Percentiles rank a stretch among this genome's conserved stretches.
These are phyloP conservation scores for Plecotus auritus DNA, from an alignment of 2,113 vertebrate genomes.

Conservation along the genomic window DNA sequence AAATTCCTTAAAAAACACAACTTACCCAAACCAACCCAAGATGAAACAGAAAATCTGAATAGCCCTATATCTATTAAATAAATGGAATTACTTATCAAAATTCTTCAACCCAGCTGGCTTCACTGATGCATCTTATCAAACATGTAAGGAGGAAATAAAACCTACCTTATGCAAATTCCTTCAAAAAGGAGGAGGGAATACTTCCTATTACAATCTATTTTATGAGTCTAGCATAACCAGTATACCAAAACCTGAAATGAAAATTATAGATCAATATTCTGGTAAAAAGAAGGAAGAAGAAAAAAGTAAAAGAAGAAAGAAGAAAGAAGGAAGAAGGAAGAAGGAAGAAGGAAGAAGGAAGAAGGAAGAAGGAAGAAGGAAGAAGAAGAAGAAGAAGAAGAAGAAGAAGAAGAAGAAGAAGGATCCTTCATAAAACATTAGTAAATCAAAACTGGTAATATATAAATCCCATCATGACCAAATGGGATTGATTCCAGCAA, in stretches of 20 bases:
- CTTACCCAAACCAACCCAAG: not conserved
- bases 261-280: not conserved
- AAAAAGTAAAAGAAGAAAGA: not conserved
- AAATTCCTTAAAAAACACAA: slow-evolving; percentile 15
- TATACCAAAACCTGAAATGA: not conserved
- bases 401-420: not conserved
- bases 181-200: not conserved
- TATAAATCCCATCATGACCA: not conserved
- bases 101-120: not conserved
- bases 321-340: too few relatives aligned
- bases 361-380: too few relatives aligned
- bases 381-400: not conserved
- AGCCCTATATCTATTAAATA: not conserved
- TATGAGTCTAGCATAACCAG: not conserved
- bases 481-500: not conserved
- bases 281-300: not conserved
- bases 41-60: slow-evolving; percentile 20
- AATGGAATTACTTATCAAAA: slow-evolving; percentile 14
- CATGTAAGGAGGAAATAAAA: not conserved
- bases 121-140: not conserved
- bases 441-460: not conserved
- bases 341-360: not conserved
- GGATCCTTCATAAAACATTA: not conserved
- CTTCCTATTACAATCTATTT: not conserved
- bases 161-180: not conserved